Conservation (phyloP, 1,140 invertebrate genomes). For the Vollenhovia emeryi region DNA sequence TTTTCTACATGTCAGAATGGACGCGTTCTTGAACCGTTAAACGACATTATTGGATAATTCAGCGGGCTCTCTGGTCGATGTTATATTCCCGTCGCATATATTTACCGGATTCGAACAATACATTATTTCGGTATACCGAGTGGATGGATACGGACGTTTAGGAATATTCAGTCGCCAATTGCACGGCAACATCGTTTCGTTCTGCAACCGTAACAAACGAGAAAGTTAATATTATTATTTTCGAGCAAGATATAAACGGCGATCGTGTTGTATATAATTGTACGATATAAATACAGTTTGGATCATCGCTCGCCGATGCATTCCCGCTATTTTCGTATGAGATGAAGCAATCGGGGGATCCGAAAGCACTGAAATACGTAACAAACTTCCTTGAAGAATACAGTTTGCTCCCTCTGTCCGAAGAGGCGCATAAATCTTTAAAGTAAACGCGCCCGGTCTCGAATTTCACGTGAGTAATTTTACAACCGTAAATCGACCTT, state of each 20-base stretch:
- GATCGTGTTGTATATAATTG: background rate
- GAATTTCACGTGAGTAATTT: constrained; percentile 82
- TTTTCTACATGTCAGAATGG: constrained; percentile 3
- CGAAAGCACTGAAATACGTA: background rate
- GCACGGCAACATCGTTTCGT: background rate
- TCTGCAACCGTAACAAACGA: background rate
- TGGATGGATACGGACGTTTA: background rate
- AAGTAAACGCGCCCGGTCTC: constrained; percentile 72
- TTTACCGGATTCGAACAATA: background rate
- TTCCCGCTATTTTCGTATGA: background rate
- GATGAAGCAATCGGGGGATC: background rate
- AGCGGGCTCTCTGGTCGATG: background rate
- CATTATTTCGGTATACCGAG: too few species aligned
- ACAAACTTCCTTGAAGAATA: constrained; percentile 48
- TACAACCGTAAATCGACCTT: constrained; percentile 84
- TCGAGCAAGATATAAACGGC: background rate
- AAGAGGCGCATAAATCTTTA: constrained; percentile 72
- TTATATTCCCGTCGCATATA: background rate
- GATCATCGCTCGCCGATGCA: background rate
- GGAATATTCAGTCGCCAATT: background rate
- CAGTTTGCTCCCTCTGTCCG: constrained; percentile 17
- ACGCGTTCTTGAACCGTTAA: background rate
- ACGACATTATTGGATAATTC: background rate
- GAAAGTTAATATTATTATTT: background rate
- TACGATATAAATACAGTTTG: background rate